Evolutionary conservation across 2,113 vertebrate species (phyloP).

Genomic region (Vulpes ferrilata): DNA sequence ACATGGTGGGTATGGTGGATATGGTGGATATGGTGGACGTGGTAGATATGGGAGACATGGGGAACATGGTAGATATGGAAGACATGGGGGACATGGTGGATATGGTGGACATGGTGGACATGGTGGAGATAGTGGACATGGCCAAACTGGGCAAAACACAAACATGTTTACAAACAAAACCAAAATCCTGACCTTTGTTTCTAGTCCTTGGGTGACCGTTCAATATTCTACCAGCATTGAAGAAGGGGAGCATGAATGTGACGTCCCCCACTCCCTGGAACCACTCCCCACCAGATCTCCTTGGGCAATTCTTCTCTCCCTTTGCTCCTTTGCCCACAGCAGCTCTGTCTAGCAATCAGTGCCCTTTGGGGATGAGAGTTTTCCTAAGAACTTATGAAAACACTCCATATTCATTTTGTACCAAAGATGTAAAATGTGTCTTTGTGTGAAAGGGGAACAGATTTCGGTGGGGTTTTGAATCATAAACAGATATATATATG

Average conservation of each 20-base stretch:
- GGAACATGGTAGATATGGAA: no score
- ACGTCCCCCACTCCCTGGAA: background rate
- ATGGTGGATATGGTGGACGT: no score
- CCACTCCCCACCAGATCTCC: background rate
- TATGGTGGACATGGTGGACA: no score
- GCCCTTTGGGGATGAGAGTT: background rate
- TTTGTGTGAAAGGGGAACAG: constrained; percentile 80
- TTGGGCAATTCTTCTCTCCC: background rate
- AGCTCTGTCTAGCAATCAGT: background rate
- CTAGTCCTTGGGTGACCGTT: background rate
- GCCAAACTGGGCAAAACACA: background rate
- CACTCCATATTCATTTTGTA: background rate
- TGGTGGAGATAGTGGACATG: background rate
- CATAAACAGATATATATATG: background rate
- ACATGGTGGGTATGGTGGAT: no score
- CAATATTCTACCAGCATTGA: background rate
- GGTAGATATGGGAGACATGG: no score
- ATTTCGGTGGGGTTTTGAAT: constrained; percentile 37
- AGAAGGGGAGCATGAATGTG: background rate
- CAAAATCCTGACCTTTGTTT: background rate
- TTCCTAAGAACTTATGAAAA: background rate
- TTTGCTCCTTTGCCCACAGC: background rate
- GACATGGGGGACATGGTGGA: no score
- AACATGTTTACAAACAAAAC: background rate
- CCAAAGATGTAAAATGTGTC: background rate